Evolutionary conservation across 2,888 invertebrate genomes (phyloP).

Genomic region (Mamestra brassicae): DNA sequence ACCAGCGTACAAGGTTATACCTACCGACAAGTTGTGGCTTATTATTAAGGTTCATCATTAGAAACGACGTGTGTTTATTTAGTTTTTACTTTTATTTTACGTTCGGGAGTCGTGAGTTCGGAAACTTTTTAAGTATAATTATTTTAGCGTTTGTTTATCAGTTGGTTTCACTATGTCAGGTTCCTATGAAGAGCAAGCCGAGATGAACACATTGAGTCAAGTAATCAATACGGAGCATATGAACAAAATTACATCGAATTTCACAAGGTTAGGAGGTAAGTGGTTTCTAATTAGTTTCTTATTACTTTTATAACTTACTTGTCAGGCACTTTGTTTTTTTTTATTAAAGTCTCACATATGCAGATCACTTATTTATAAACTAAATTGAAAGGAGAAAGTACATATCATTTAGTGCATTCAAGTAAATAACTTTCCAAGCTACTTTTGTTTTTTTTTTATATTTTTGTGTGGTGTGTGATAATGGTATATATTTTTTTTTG

Average conservation of each 20-base stretch:
- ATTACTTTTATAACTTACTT: conserved; percentile 5
- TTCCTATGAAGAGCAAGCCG: conserved; percentile 57
- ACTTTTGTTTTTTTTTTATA: not conserved
- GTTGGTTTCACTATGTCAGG: conserved; percentile 56
- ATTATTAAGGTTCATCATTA: conserved; percentile 24
- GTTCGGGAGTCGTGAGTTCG: conserved; percentile 18
- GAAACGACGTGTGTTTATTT: conserved; percentile 29
- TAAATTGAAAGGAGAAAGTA: conserved; percentile 34
- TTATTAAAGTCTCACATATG: not conserved
- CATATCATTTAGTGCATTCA: not conserved
- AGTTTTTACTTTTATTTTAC: conserved; percentile 24
- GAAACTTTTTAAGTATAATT: conserved; percentile 36
- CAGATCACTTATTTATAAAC: not conserved
- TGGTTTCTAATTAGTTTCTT: conserved; percentile 34
- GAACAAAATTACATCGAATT: conserved; percentile 83
- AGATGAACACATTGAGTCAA: conserved; percentile 82
- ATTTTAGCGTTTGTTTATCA: conserved; percentile 16
- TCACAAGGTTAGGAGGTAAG: conserved; percentile 86
- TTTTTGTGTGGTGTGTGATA: not conserved
- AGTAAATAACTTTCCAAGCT: not conserved
- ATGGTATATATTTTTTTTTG: too few relatives aligned
- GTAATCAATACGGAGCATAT: conserved; percentile 84
- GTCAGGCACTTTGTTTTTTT: conserved; percentile 5
- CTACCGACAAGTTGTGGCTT: conserved; percentile 23
- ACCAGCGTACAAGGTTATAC: conserved; percentile 61